These are phyloP conservation scores for Cygnus olor DNA, from an alignment of 2,797 vertebrate species.

Conservation along the genomic window DNA sequence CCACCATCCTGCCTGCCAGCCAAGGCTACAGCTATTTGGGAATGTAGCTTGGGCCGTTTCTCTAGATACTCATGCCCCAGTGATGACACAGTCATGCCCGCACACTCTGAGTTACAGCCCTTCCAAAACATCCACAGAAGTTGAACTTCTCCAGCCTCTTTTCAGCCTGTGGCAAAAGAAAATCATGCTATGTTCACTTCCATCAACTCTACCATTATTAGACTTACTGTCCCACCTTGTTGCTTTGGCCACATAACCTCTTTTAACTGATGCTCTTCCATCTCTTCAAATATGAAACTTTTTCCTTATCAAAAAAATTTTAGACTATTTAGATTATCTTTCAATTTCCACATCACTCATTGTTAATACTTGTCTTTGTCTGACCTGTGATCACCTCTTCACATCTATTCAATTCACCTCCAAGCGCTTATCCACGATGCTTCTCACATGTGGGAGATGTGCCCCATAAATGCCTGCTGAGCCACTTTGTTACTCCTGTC, in stretches of 20 bases:
- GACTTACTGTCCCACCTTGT: neutral
- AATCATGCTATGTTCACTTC: neutral
- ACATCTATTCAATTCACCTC: neutral
- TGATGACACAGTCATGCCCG: neutral
- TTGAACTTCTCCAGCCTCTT: neutral
- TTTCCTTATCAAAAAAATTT: neutral
- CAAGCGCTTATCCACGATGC: neutral
- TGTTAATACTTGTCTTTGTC: neutral
- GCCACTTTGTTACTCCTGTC: rapidly evolving
- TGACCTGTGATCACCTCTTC: neutral
- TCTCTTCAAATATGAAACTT: neutral
- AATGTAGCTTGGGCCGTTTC: neutral
- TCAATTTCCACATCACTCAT: neutral
- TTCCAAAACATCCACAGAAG: neutral
- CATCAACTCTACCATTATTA: neutral
- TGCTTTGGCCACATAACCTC: neutral
- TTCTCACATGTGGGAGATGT: neutral
- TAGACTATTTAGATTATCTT: rapidly evolving
- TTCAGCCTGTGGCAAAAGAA: neutral
- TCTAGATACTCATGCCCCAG: neutral
- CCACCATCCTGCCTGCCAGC: neutral
- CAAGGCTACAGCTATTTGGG: neutral
- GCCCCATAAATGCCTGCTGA: neutral
- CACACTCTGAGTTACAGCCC: neutral
- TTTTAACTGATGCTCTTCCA: neutral